These are phyloP conservation scores for Daktulosphaira vitifoliae DNA, from an alignment of 1,140 invertebrate species.

Conservation along the genomic window DNA sequence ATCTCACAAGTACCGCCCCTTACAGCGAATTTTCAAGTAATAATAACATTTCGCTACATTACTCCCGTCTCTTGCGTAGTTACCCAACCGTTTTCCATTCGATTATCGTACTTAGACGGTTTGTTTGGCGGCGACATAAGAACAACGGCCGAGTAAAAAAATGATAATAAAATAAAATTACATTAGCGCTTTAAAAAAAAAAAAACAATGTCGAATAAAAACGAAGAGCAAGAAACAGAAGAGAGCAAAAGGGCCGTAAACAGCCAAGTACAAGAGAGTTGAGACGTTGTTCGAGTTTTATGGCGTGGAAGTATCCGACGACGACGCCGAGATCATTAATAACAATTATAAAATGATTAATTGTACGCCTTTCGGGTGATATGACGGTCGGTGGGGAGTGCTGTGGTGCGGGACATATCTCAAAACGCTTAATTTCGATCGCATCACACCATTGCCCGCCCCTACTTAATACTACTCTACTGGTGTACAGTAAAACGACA, in stretches of 20 bases:
- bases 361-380: constrained; percentile 18
- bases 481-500: no score
- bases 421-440: constrained; percentile 27
- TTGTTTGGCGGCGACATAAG: not conserved
- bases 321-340: constrained; percentile 28
- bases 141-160: not conserved
- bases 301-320: constrained; percentile 23
- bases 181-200: constrained; percentile 28
- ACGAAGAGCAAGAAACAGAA: not conserved
- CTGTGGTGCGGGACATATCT: constrained; percentile 2
- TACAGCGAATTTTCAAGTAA: not conserved
- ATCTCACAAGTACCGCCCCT: not conserved
- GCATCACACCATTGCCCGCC: not conserved
- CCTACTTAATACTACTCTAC: not conserved
- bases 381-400: not conserved
- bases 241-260: constrained; percentile 17
- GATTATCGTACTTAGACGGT: constrained; percentile 27
- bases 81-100: constrained; percentile 22
- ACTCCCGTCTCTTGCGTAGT: constrained; percentile 22
- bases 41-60: constrained; percentile 30
- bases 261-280: constrained; percentile 23
- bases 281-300: constrained; percentile 32
- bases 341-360: constrained; percentile 34
- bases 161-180: constrained; percentile 31
- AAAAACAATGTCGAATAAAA: constrained; percentile 2